Percentiles rank a stretch among this genome's conserved stretches.
Evolutionary conservation across 2,888 invertebrate genomes (phyloP).

Genomic region (Cephalotes varians): DNA sequence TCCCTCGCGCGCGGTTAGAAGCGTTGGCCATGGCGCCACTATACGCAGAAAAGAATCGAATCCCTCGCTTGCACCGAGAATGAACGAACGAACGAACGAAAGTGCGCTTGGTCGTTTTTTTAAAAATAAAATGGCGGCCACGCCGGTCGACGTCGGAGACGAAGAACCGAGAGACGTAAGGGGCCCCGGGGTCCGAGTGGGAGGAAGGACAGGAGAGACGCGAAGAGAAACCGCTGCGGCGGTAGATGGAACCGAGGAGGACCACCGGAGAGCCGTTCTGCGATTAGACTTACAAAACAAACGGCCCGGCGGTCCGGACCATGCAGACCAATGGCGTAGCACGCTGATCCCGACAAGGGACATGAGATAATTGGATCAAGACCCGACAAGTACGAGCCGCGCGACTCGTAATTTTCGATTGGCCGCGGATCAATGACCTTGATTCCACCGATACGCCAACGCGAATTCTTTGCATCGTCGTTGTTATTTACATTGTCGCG

Average conservation of each 20-base stretch:
- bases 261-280: constrained; percentile 85
- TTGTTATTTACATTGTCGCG: constrained; percentile 11
- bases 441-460: constrained; percentile 58
- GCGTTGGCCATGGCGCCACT: constrained; percentile 82
- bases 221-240: constrained; percentile 53
- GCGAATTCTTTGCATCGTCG: constrained; percentile 59
- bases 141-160: constrained; percentile 72
- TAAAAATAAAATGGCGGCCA: constrained; percentile 85
- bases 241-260: constrained; percentile 77
- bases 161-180: constrained; percentile 68
- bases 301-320: constrained; percentile 83
- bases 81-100: constrained; percentile 74
- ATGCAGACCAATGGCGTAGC: constrained; percentile 84
- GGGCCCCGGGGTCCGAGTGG: constrained; percentile 54
- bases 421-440: constrained; percentile 77
- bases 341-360: constrained; percentile 84
- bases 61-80: constrained; percentile 45
- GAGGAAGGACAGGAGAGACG: constrained; percentile 47
- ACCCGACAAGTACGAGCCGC: constrained; percentile 67
- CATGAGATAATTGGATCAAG: constrained; percentile 85
- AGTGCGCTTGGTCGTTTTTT: constrained; percentile 80
- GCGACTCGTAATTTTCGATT: constrained; percentile 77
- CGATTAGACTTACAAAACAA: constrained; percentile 86
- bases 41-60: constrained; percentile 75
- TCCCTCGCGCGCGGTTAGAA: constrained; percentile 77